A percentile compares a stretch with the other conserved stretches of the same genome.
phyloP scores from a whole-genome alignment of 2,888 invertebrate species.

The Mythimna impura region DNA sequence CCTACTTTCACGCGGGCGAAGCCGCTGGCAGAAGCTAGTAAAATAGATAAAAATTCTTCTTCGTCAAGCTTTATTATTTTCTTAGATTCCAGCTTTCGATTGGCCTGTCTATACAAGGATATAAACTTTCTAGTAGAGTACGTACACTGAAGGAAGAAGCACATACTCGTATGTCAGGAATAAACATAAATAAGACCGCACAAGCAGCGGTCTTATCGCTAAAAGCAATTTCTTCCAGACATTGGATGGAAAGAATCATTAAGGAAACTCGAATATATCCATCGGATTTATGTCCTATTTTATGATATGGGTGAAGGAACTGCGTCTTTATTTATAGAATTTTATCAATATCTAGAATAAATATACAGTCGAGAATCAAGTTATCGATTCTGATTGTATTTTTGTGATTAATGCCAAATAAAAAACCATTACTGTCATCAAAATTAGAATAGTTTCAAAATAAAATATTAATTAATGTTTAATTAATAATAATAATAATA shows the following conservation, averaged over 20 bases:
- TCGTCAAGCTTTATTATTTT: not conserved
- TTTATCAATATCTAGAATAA: not conserved
- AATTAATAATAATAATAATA: no score
- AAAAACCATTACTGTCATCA: not conserved
- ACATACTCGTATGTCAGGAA: constrained; percentile 15
- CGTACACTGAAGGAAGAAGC: not conserved
- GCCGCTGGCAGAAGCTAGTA: no score
- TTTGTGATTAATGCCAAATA: not conserved
- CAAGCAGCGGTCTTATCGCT: constrained; percentile 29
- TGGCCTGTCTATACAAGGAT: not conserved
- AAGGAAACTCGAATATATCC: constrained; percentile 18
- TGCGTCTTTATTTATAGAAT: not conserved
- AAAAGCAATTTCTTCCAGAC: constrained; percentile 30
- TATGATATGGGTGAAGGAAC: not conserved
- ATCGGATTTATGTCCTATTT: not conserved
- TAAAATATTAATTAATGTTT: not conserved
- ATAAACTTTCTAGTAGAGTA: constrained; percentile 7
- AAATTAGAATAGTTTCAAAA: not conserved
- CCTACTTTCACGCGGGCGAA: no score
- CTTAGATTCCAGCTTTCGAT: not conserved
- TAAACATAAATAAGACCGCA: constrained; percentile 23
- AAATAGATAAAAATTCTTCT: no score
- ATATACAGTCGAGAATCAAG: not conserved
- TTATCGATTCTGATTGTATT: not conserved
- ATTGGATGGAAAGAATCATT: constrained; percentile 22